phyloP scores from a whole-genome alignment of 1,140 invertebrate species.

The Scaptomyza montana region DNA sequence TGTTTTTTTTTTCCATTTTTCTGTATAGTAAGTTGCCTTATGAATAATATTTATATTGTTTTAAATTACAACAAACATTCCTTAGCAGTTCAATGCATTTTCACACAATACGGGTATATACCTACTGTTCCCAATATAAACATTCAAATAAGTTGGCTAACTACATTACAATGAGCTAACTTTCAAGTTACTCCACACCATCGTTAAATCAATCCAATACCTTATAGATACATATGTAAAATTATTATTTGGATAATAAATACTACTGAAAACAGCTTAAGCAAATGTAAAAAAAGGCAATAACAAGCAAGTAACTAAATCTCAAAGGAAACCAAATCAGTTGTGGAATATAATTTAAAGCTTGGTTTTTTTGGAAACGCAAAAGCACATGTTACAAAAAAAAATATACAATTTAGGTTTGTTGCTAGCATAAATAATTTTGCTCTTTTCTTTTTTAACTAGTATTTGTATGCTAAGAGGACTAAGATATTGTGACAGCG shows the following conservation, averaged over 20 bases:
- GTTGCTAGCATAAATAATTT: slow-evolving; percentile 71
- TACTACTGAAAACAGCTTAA: slow-evolving; percentile 35
- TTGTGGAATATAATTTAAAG: slow-evolving; percentile 42
- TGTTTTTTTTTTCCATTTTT: slow-evolving; percentile 7
- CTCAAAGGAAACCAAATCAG: slow-evolving; percentile 4
- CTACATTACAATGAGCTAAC: slow-evolving; percentile 40
- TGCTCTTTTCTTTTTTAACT: slow-evolving; percentile 54
- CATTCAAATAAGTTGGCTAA: slow-evolving; percentile 72
- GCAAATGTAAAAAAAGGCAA: slow-evolving; percentile 42
- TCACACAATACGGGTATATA: slow-evolving; percentile 49
- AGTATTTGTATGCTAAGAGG: slow-evolving; percentile 46
- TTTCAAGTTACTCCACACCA: slow-evolving; percentile 31
- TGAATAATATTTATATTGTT: slow-evolving; percentile 28
- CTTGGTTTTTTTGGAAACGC: slow-evolving; percentile 53
- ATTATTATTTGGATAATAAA: slow-evolving; percentile 62
- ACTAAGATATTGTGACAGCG: slow-evolving; percentile 62
- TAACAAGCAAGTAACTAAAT: slow-evolving; percentile 55
- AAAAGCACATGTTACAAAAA: slow-evolving; percentile 42
- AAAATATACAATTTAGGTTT: slow-evolving; percentile 34
- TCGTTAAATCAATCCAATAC: slow-evolving; percentile 18
- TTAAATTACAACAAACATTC: slow-evolving; percentile 59
- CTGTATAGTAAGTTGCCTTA: slow-evolving; percentile 10
- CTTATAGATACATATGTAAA: slow-evolving; percentile 55
- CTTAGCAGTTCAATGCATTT: slow-evolving; percentile 56
- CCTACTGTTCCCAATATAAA: slow-evolving; percentile 50